Evolutionary conservation across 1,140 invertebrate species (phyloP).

Genomic region (Pissodes strobi): DNA sequence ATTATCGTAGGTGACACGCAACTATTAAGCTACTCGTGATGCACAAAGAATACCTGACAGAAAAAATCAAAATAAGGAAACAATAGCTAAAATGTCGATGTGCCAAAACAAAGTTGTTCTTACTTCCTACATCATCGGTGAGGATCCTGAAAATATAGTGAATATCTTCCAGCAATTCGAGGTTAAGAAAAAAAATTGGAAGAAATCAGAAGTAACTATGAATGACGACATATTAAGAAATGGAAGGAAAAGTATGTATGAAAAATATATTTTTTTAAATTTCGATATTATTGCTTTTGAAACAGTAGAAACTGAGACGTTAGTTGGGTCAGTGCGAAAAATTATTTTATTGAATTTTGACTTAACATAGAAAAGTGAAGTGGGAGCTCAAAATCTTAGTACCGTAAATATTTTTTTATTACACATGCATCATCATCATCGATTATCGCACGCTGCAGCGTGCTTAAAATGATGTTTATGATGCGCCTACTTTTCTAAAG

Average conservation of each 20-base stretch:
- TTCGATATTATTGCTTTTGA: too few relatives aligned
- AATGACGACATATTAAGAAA: neutral
- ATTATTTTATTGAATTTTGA: too few relatives aligned
- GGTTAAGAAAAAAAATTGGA: conserved; percentile 4
- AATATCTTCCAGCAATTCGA: conserved; percentile 22
- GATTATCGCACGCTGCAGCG: too few relatives aligned
- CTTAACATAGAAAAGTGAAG: too few relatives aligned
- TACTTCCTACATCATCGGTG: conserved; percentile 23
- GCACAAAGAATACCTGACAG: neutral
- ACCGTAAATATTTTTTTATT: too few relatives aligned
- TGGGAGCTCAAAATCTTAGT: too few relatives aligned
- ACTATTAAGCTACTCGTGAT: neutral
- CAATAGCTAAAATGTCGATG: neutral
- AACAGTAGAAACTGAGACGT: too few relatives aligned
- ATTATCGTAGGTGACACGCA: too few relatives aligned
- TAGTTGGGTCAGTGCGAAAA: too few relatives aligned
- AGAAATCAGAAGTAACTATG: conserved; percentile 3
- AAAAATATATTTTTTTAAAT: neutral
- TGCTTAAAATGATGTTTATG: too few relatives aligned
- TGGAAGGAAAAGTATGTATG: neutral
- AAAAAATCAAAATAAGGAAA: conserved; percentile 11
- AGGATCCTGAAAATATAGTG: conserved; percentile 21
- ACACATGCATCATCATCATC: too few relatives aligned
- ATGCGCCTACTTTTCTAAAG: too few relatives aligned
- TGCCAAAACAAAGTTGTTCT: conserved; percentile 18